These are phyloP conservation scores for Entomyzon cyanotis DNA, from an alignment of 2,113 vertebrate genomes.

Conservation along the genomic window DNA sequence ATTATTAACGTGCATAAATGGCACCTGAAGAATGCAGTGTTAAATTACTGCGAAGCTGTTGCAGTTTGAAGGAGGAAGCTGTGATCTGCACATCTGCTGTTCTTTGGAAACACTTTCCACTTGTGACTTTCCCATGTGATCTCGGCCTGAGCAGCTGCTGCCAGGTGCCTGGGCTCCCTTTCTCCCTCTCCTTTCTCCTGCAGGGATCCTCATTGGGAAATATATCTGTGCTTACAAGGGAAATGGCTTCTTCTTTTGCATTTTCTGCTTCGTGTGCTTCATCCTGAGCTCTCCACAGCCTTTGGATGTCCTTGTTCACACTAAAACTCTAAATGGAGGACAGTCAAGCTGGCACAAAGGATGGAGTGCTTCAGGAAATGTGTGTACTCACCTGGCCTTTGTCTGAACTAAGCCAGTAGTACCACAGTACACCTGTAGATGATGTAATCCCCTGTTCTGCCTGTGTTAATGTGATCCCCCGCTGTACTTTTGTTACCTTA, in stretches of 20 bases:
- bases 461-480: neutral
- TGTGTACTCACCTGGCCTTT: neutral
- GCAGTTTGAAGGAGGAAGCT: constrained; percentile 35
- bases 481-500: neutral
- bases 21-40: constrained; percentile 57
- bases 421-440: neutral
- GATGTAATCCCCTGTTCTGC: neutral
- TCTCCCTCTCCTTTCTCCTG: neutral
- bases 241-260: neutral
- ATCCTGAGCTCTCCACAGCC: neutral
- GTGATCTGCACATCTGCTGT: constrained; percentile 49
- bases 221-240: neutral
- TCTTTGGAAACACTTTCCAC: constrained; percentile 49
- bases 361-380: neutral
- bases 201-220: neutral
- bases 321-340: neutral
- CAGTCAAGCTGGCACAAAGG: neutral
- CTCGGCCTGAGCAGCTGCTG: constrained; percentile 10
- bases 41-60: constrained; percentile 40
- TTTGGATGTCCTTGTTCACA: neutral
- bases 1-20: constrained; percentile 20
- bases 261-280: neutral
- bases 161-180: constrained; percentile 13
- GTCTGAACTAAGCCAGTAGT: neutral
- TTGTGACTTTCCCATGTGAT: constrained; percentile 35